Base-by-base conservation (phyloP, 2,888 invertebrate species). In the Lypha dubia region DNA sequence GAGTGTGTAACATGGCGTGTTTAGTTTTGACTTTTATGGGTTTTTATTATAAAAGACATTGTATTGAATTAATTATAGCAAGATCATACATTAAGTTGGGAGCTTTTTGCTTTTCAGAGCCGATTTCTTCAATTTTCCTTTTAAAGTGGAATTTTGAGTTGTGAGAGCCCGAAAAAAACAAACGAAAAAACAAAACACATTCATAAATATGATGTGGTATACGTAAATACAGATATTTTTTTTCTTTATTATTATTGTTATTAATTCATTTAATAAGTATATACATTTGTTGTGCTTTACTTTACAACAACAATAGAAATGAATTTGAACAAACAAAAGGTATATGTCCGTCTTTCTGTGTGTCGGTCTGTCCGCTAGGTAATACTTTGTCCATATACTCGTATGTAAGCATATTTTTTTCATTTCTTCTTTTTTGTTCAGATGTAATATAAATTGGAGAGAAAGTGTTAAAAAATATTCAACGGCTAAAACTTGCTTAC, bases 1-100 rank as follows among this genome's bases (percentile, higher is more conserved):
- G 20, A 60, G 68, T 32, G 35, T 62, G 62, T 41, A 70, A 49
- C 35, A 49, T 81, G 53, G 75, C 75, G 75, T 75, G 81, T 44
- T 56, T 68, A 63, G 62, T 28, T 70, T 81, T 75, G 62, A 75
- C 53, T 70, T 75, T 81, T 81, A 75, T 81, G 62, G 62, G 44
- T 62, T 75, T 81, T 75, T 68, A 70, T 75, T 74, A 68, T 68
- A 70, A 68, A 82, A 82, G 63, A 65, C 56, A 58, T 70, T 82
- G 58, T 76, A 76, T 82, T 82, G 75, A 76, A 82, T 76, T 82
- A 82, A 76, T 82, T 76, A 75, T 75, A 82, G 56, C 81, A 76
- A 82, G 81, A 76, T 82, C 70, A 82, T 82, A 82, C 70, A 46
- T 75, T 56, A 56, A 58, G 46, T 63, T 63, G 38, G 20, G 38